Evolutionary conservation across 1,140 invertebrate genomes (phyloP).

Genomic region (Sinonovacula constricta): DNA sequence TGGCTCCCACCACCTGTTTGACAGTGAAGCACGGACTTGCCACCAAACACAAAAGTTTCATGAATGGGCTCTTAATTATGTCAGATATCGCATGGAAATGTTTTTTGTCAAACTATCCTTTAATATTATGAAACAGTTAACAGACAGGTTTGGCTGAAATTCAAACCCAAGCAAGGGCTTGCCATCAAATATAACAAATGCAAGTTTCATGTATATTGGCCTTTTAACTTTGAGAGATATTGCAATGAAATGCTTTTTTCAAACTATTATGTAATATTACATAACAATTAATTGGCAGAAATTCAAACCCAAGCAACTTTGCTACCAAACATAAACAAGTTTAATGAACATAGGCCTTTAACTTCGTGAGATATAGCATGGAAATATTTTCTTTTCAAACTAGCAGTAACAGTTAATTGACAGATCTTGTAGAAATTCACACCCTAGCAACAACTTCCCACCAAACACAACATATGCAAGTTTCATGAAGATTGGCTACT

Average conservation of each 20-base stretch:
- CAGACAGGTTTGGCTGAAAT: background rate
- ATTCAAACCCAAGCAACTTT: background rate
- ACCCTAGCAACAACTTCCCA: background rate
- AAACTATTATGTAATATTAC: background rate
- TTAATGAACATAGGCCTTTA: background rate
- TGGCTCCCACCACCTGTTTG: background rate
- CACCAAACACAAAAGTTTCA: background rate
- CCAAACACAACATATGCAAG: background rate
- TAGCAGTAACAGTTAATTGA: background rate
- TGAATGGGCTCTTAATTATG: background rate
- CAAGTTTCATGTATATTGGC: no score
- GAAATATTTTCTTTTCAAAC: background rate
- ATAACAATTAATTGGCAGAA: background rate
- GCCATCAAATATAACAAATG: background rate
- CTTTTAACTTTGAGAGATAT: background rate
- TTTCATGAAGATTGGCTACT: background rate
- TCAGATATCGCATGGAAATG: background rate
- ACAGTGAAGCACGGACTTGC: background rate
- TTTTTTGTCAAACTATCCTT: background rate
- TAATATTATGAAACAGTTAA: background rate
- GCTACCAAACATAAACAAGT: background rate
- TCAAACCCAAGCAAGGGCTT: background rate
- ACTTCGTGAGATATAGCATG: background rate
- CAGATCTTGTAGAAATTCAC: background rate
- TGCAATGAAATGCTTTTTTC: background rate